Percentiles rank a stretch among this genome's conserved stretches.
Evolutionary conservation across 2,797 vertebrate species (phyloP).

Genomic region (Huso huso): DNA sequence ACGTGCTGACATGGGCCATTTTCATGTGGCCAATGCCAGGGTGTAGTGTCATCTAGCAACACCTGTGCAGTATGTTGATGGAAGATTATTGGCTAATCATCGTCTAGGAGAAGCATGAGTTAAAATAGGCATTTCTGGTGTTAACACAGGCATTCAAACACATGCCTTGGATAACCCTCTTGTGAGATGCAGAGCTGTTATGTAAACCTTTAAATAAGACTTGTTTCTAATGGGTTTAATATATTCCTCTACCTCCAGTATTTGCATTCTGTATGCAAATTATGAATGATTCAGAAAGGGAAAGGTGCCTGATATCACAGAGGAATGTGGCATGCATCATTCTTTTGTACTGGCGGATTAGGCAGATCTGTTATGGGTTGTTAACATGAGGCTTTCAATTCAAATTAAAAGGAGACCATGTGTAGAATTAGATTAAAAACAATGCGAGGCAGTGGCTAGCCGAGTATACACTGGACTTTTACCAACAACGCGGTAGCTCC

Average conservation of each 20-base stretch:
- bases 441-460: slow-evolving; percentile 50
- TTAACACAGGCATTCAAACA: slow-evolving; percentile 54
- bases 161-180: slow-evolving; percentile 48
- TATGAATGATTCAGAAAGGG: slow-evolving; percentile 60
- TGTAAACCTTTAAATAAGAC: slow-evolving; percentile 56
- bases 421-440: slow-evolving; percentile 72
- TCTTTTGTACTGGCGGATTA: slow-evolving; percentile 66
- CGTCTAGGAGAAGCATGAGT: slow-evolving; percentile 55
- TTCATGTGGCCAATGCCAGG: no score
- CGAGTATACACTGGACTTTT: slow-evolving; percentile 52
- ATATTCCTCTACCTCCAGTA: slow-evolving; percentile 67
- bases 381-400: slow-evolving; percentile 70
- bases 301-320: slow-evolving; percentile 34
- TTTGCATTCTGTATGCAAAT: slow-evolving; percentile 69
- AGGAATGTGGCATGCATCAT: slow-evolving; percentile 54
- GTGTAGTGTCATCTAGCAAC: no score
- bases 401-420: slow-evolving; percentile 64
- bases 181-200: slow-evolving; percentile 55
- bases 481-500: slow-evolving; percentile 30
- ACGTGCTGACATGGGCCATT: no score
- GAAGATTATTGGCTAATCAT: slow-evolving; percentile 22
- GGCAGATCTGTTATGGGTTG: slow-evolving; percentile 67
- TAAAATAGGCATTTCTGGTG: slow-evolving; percentile 42
- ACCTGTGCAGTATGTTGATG: no score
- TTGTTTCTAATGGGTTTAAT: slow-evolving; percentile 54